Conservation (phyloP, 2,797 vertebrate species). For the Muscicapa comitata region DNA sequence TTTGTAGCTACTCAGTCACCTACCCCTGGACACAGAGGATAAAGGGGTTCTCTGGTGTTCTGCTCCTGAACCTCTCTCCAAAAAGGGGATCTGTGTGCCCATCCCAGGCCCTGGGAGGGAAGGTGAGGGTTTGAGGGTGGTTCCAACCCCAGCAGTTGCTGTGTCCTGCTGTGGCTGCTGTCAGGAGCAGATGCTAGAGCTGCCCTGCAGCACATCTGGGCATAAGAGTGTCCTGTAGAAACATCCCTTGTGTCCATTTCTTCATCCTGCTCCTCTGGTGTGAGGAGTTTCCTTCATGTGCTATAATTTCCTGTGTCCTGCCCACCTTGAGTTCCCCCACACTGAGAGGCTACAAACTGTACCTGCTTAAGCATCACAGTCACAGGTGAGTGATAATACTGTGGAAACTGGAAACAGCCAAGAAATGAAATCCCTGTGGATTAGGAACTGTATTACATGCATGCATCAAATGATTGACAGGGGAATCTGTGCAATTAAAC, state of each 20-base stretch:
- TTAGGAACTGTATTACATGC: background rate
- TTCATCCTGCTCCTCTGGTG: background rate
- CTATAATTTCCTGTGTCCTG: background rate
- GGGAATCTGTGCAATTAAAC: background rate
- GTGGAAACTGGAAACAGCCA: background rate
- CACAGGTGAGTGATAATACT: background rate
- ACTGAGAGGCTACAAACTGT: rapidly evolving
- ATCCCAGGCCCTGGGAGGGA: too few relatives aligned
- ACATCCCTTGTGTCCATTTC: rapidly evolving
- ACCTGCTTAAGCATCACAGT: background rate
- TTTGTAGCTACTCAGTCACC: rapidly evolving
- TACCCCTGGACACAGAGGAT: rapidly evolving
- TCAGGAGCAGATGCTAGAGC: rapidly evolving
- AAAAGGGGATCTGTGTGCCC: rapidly evolving
- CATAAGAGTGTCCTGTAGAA: rapidly evolving
- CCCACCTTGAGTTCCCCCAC: background rate
- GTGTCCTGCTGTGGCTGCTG: background rate
- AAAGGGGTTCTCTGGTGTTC: rapidly evolving
- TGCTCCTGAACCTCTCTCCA: background rate
- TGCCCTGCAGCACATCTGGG: background rate
- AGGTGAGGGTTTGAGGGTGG: too few relatives aligned
- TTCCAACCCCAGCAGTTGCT: background rate
- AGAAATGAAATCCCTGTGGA: background rate
- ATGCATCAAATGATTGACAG: background rate
- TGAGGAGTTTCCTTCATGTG: rapidly evolving